A percentile compares a stretch with the other conserved stretches of the same genome.
These are phyloP conservation scores for Taenaris catops DNA, from an alignment of 2,888 invertebrate species.

Conservation along the genomic window DNA sequence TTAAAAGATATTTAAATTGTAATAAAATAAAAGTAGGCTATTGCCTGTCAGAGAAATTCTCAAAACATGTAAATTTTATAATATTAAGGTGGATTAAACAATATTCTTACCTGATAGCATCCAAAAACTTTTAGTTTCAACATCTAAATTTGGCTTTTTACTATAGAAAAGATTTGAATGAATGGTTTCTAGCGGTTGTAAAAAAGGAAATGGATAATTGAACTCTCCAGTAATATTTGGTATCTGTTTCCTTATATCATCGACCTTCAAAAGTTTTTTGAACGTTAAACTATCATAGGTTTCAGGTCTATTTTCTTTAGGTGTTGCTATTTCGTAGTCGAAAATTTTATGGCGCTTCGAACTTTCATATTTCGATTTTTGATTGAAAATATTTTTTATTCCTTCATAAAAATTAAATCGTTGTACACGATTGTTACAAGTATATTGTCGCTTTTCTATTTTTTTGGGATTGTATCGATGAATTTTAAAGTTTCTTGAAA, in stretches of 20 bases:
- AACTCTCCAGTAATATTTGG: slow-evolving; percentile 38
- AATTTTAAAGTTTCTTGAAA: slow-evolving; percentile 25
- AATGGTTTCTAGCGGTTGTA: slow-evolving; percentile 1
- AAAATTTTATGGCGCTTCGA: slow-evolving; percentile 19
- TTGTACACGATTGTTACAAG: slow-evolving; percentile 27
- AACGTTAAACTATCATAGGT: slow-evolving; percentile 31
- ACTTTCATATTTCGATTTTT: slow-evolving; percentile 16
- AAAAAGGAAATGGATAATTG: slow-evolving; percentile 8
- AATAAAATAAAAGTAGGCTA: no score
- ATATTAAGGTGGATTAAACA: no score
- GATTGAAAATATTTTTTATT: slow-evolving; percentile 38
- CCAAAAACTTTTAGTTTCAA: slow-evolving; percentile 1
- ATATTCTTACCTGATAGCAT: slow-evolving; percentile 4
- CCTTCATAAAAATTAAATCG: slow-evolving; percentile 44
- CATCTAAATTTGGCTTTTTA: slow-evolving; percentile 1
- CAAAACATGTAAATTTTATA: no score
- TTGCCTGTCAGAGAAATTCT: no score
- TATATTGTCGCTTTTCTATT: slow-evolving; percentile 25
- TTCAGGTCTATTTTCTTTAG: slow-evolving; percentile 25
- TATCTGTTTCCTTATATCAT: slow-evolving; percentile 38
- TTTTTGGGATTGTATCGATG: slow-evolving; percentile 25
- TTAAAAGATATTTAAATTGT: no score
- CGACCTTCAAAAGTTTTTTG: slow-evolving; percentile 26
- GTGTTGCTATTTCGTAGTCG: slow-evolving; percentile 33
- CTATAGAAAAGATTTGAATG: slow-evolving; percentile 3